Evolutionary conservation across 2,113 vertebrate species (phyloP).

Genomic region (Pungitius pungitius): DNA sequence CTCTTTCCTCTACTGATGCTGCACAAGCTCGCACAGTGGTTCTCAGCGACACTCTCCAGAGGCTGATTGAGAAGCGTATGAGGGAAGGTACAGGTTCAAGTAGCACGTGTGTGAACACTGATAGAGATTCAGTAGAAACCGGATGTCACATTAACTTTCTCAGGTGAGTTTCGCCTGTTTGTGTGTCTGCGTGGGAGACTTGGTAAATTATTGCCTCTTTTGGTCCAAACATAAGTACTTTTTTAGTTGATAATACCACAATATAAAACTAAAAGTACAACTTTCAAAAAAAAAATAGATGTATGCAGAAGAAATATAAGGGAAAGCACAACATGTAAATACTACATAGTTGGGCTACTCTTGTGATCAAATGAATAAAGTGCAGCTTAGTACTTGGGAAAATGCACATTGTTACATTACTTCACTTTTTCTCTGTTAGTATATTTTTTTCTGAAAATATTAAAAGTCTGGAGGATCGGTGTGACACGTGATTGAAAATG

Average conservation of each 20-base stretch:
- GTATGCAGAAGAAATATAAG: neutral
- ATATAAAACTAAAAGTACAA: too few species aligned
- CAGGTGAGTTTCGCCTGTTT: neutral
- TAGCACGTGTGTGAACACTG: neutral
- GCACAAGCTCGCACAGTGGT: constrained; percentile 46
- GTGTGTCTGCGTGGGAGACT: constrained; percentile 7
- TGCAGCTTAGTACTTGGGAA: neutral
- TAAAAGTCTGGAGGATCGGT: neutral
- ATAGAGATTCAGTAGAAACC: neutral
- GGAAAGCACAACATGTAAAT: neutral
- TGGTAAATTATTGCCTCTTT: constrained; percentile 75
- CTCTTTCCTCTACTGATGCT: constrained; percentile 13
- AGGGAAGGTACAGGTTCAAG: constrained; percentile 17
- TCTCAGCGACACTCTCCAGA: constrained; percentile 26
- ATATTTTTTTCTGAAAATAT: neutral
- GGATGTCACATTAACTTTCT: neutral
- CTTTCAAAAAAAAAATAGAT: too few species aligned
- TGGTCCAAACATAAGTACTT: neutral
- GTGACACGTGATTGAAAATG: neutral
- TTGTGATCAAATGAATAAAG: neutral
- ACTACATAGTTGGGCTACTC: neutral
- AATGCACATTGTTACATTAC: neutral
- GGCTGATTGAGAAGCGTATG: constrained; percentile 23
- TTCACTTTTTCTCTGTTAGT: neutral
- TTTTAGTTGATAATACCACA: neutral